Percentiles rank a stretch among this genome's conserved stretches.
phyloP scores from a whole-genome alignment of 2,797 vertebrate species.

The Sparidentex hasta region DNA sequence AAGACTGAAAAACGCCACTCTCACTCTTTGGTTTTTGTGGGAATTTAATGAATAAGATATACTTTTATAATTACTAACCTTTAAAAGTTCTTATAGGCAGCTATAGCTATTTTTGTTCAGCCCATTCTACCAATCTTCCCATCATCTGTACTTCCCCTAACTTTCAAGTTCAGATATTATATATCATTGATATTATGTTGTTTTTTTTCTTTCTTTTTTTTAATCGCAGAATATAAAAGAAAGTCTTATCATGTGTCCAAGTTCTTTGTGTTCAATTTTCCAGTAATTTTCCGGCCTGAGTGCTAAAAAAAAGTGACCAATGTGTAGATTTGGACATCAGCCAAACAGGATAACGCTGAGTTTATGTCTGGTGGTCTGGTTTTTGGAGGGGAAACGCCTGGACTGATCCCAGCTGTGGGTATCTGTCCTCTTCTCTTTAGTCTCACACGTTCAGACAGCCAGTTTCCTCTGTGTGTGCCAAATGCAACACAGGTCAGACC shows the following conservation, averaged over 20 bases:
- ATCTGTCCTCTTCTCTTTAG: conserved; percentile 52
- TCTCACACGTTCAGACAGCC: conserved; percentile 54
- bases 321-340: conserved; percentile 29
- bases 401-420: conserved; percentile 65
- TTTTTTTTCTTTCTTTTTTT: neutral
- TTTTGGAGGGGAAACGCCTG: conserved; percentile 32
- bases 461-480: conserved; percentile 72
- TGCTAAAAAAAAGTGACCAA: conserved; percentile 24
- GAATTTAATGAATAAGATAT: too few species aligned
- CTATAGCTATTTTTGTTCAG: too few species aligned
- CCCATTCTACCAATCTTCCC: neutral
- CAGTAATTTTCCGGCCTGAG: conserved; percentile 12
- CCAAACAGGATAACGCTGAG: conserved; percentile 67
- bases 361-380: conserved; percentile 74
- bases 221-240: neutral
- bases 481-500: conserved; percentile 65
- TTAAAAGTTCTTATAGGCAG: too few species aligned
- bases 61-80: too few species aligned
- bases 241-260: neutral
- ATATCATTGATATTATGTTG: neutral
- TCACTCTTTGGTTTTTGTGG: too few species aligned
- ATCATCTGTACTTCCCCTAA: neutral
- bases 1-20: too few species aligned
- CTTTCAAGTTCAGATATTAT: neutral
- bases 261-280: neutral